These are phyloP conservation scores for Sphenopsis melanotis DNA, from an alignment of 2,797 vertebrate species.

Conservation along the genomic window DNA sequence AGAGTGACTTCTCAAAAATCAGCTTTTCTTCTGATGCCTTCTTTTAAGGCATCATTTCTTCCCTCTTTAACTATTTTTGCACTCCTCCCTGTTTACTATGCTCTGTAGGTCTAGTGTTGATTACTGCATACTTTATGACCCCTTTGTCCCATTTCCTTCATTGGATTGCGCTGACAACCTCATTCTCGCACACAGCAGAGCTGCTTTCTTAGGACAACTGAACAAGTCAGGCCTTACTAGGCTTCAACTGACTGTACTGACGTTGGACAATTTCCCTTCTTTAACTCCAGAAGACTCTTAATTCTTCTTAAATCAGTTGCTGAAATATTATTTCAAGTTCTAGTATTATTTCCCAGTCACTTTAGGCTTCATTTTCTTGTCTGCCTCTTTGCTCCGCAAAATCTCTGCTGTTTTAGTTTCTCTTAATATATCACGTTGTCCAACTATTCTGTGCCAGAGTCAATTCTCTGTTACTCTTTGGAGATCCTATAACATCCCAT, in stretches of 20 bases:
- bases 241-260: not conserved
- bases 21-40: not conserved
- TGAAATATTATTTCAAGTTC: not conserved
- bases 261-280: not conserved
- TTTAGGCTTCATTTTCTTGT: not conserved
- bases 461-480: not conserved
- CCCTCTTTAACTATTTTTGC: not conserved
- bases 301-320: not conserved
- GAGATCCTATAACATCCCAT: not conserved
- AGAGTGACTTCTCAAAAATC: not conserved
- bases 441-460: not conserved
- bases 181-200: not conserved
- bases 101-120: not conserved
- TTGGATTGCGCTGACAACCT: not conserved
- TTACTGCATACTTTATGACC: not conserved
- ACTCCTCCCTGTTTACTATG: not conserved
- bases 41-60: not conserved
- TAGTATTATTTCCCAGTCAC: not conserved
- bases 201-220: not conserved
- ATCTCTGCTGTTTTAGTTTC: not conserved
- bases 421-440: not conserved
- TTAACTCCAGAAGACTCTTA: not conserved
- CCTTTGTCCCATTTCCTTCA: not conserved
- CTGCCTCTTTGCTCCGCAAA: not conserved
- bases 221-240: not conserved